Conservation (phyloP, 2,797 vertebrate genomes). For the Bucorvus abyssinicus region DNA sequence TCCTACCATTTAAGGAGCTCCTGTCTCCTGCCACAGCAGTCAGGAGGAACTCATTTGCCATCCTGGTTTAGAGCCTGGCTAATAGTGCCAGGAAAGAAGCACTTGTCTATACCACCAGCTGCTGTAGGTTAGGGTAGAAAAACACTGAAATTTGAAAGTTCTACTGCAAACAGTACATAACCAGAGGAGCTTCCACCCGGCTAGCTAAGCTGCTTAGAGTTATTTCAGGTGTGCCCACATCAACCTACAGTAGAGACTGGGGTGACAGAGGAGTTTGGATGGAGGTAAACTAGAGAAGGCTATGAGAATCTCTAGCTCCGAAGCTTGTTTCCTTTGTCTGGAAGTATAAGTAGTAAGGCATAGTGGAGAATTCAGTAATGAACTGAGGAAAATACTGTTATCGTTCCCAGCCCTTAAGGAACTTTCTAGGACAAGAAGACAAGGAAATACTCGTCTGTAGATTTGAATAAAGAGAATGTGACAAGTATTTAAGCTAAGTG, state of each 20-base stretch:
- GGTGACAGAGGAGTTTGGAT: not conserved
- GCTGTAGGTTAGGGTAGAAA: not conserved
- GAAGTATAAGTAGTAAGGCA: not conserved
- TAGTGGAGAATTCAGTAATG: not conserved
- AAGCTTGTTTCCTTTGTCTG: not conserved
- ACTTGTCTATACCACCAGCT: not conserved
- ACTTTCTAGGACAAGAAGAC: not conserved
- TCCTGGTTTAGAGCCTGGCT: not conserved
- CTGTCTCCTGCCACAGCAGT: not conserved
- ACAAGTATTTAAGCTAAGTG: not conserved
- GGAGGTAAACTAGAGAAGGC: not conserved
- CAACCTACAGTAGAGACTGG: not conserved
- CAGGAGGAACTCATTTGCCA: not conserved
- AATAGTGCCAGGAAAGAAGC: not conserved
- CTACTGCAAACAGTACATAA: fast-evolving
- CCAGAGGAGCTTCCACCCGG: not conserved
- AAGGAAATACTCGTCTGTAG: not conserved
- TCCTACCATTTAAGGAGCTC: not conserved
- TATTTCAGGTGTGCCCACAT: not conserved
- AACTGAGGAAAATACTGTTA: not conserved
- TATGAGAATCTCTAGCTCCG: not conserved
- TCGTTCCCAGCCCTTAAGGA: not conserved
- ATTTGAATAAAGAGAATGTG: not conserved
- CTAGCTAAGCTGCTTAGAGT: not conserved
- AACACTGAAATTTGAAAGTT: not conserved